Evolutionary conservation across 2,888 invertebrate genomes (phyloP).

Genomic region (Drosophila tripunctata): DNA sequence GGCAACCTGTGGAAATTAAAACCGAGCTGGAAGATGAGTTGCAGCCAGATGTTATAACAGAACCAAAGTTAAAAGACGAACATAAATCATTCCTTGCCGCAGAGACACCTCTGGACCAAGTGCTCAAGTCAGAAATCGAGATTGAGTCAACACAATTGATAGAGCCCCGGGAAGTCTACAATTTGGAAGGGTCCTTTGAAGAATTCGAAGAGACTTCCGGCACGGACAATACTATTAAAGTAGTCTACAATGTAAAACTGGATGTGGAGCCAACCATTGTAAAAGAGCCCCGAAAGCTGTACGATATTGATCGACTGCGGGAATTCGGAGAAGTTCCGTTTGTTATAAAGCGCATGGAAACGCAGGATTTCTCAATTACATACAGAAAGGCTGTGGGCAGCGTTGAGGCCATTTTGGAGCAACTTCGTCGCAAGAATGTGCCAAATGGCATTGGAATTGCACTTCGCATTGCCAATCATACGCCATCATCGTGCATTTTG

Average conservation of each 20-base stretch:
- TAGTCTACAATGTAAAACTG: not conserved
- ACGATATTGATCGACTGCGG: slow-evolving; percentile 43
- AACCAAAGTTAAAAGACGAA: not conserved
- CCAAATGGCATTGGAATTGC: slow-evolving; percentile 62
- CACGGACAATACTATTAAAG: not conserved
- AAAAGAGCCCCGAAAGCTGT: slow-evolving; percentile 32
- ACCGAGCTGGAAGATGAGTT: not conserved
- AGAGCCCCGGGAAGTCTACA: slow-evolving; percentile 26
- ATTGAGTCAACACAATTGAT: slow-evolving; percentile 14
- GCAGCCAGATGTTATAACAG: not conserved
- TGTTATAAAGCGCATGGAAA: slow-evolving; percentile 54
- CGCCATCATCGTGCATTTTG: slow-evolving; percentile 63
- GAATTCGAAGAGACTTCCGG: not conserved
- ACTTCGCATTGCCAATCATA: slow-evolving; percentile 63
- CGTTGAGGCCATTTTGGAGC: slow-evolving; percentile 40
- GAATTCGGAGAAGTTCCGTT: slow-evolving; percentile 61
- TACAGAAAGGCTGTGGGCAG: slow-evolving; percentile 53
- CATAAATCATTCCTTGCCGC: not conserved
- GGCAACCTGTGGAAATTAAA: slow-evolving; percentile 4
- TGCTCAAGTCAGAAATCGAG: slow-evolving; percentile 29
- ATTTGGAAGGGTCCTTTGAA: slow-evolving; percentile 17
- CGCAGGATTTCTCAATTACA: slow-evolving; percentile 44
- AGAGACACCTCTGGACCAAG: not conserved
- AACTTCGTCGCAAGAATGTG: slow-evolving; percentile 39
- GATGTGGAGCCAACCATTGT: not conserved